These are phyloP conservation scores for Syngnathus acus DNA, from an alignment of 2,797 vertebrate species.

Conservation along the genomic window DNA sequence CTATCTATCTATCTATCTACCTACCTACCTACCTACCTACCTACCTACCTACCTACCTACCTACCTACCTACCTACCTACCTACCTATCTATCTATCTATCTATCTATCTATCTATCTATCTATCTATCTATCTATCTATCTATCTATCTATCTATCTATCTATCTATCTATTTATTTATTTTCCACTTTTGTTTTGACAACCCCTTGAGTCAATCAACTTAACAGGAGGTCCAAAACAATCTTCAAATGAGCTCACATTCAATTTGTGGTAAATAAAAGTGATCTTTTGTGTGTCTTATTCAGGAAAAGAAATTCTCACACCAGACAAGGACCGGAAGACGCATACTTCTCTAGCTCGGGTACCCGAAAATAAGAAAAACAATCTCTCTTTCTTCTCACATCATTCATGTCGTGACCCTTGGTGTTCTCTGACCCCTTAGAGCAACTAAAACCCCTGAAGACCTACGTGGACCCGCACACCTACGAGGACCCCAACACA, in stretches of 20 bases:
- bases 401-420: background rate
- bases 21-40: no score
- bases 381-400: background rate
- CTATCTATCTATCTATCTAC: no score
- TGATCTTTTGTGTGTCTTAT: conserved; percentile 16
- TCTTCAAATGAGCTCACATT: background rate
- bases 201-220: no score
- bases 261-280: background rate
- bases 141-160: no score
- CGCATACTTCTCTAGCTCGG: conserved; percentile 88
- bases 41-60: no score
- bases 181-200: no score
- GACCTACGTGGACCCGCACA: conserved; percentile 95
- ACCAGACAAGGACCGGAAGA: conserved; percentile 82
- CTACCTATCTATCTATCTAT: no score
- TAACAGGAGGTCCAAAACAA: background rate
- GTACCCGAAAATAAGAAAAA: conserved; percentile 52
- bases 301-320: conserved; percentile 74
- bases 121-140: no score
- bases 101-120: no score
- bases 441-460: conserved; percentile 96
- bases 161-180: no score
- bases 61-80: no score
- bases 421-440: conserved; percentile 37
- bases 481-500: conserved; percentile 94